A percentile compares a stretch with the other conserved stretches of the same genome.
Evolutionary conservation across 2,797 vertebrate genomes (phyloP).

Genomic region (Coendou prehensilis): DNA sequence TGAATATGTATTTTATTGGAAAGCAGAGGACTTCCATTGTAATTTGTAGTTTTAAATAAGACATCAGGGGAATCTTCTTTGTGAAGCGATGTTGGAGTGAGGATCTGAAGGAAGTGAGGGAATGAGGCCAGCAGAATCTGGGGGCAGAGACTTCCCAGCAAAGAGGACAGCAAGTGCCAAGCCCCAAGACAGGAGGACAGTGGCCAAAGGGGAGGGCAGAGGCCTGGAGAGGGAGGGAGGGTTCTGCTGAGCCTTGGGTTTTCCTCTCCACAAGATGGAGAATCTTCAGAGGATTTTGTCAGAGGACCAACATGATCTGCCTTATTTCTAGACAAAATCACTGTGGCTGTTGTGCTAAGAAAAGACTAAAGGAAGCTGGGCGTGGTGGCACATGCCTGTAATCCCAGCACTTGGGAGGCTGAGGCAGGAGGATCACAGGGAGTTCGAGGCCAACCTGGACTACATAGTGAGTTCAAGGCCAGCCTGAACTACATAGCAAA

Average conservation of each 20-base stretch:
- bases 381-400: too few relatives aligned
- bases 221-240: not conserved
- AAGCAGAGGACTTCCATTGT: not conserved
- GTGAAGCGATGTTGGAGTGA: not conserved
- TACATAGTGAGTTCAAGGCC: too few relatives aligned
- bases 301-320: constrained; percentile 5
- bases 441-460: too few relatives aligned
- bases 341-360: constrained; percentile 1
- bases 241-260: not conserved
- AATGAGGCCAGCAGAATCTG: not conserved
- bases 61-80: not conserved
- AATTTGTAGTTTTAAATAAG: constrained; percentile 50
- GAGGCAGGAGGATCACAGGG: too few relatives aligned
- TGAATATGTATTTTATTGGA: not conserved
- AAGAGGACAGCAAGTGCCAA: not conserved
- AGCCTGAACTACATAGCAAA: too few relatives aligned
- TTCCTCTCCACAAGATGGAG: not conserved
- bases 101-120: not conserved
- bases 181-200: not conserved
- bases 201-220: not conserved
- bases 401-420: too few relatives aligned
- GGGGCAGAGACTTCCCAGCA: not conserved
- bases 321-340: constrained; percentile 60
- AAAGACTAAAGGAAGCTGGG: not conserved
- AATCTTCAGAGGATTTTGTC: constrained; percentile 4